Evolutionary conservation across 2,113 vertebrate species (phyloP), one percentile per base, ranked within the genome.

Genomic region (Pelobates fuscus): DNA sequence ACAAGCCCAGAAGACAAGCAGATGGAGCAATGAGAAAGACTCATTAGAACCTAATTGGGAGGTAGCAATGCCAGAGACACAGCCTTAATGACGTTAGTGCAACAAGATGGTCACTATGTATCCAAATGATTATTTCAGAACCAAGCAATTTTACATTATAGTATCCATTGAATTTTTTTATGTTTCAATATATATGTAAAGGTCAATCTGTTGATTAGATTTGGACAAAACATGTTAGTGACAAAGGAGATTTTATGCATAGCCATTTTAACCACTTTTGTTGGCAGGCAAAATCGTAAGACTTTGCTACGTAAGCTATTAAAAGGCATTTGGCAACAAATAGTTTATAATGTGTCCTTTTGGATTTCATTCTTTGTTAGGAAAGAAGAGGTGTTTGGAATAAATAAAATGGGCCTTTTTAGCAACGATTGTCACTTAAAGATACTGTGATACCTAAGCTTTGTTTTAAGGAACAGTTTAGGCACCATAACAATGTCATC

Each of bases 21-120:
- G 61, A 74, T 66, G 62, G 49, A 57, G 62, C 71, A 58, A 21
- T 58, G 49, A 44, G 52, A 55, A 60, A 58, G 49, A 65, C 71
- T 66, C 71, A 73, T 73, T 65, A 65, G 60, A 73, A 55, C 21
- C 23, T 66, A 66, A 58, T 58, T 74, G 49, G 49, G 23, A 15
- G 49, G 52, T 57, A 66, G 49, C 32, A n/a, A 41, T 66, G 46
- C 62, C 71, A 74, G 62, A 65, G 17, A 58, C 20, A 58, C 49
- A 57, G 20, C 30, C 23, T 43, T 72, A 72, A 74, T 29, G 23
- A 65, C 6, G 26, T 65, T 74, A 74, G 71, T 74, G 27, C 49
- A 61, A 74, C 52, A 55, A 61, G 60, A 73, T 63, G 60, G 44
- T 54, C 60, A 54, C 57, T 46, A 37, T 65, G 43, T 64, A 63